Evolutionary conservation across 2,888 invertebrate species (phyloP), one percentile per base, ranked within the genome.

Genomic region (Gymnosoma rotundatum): DNA sequence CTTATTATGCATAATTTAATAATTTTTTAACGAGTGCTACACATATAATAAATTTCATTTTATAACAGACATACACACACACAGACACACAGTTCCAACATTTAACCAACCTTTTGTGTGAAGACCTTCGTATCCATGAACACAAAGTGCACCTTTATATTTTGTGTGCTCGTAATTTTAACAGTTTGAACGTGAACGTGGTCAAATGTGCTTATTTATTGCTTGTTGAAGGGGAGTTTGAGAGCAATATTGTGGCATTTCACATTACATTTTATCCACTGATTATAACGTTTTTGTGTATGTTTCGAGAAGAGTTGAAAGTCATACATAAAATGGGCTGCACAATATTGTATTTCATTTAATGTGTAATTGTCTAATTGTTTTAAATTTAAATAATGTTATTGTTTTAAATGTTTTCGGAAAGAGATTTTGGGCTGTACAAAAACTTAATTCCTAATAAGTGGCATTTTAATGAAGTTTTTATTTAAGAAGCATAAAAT

Each of bases 1-100:
- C 79, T 83, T 83, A 83, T 72, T 83, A 83, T 80, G 75, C 80
- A 83, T 80, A 80, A 83, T 83, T 83, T 75, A 75, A 80, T 80
- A 72, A 74, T 74, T 76, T 74, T 63, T 61, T 56, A 79, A 64
- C 75, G 73, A 52, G 66, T 73, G 79, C 60, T 60, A 67, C 32
- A 67, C 66, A 79, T 73, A 78, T n/a, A 61, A 69, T 78, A 63
- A 63, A 78, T 63, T 56, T 45, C n/a, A 63, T 54, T 78, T 69
- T 60, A n/a, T 20, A 64, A 54, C 63, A 54, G 20, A 38, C 14
- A 50, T 1, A 25, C 32, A 74, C n/a, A n/a, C 42, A 38, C 32
- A 32, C 7, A 9, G 2, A n/a, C 61, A 14, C 42, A 20, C n/a
- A 25, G 4, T 25, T 25, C 12, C 38, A 48, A 20, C 60, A 38